Conservation (phyloP, 2,888 invertebrate species). For the Ligdia adustata region DNA sequence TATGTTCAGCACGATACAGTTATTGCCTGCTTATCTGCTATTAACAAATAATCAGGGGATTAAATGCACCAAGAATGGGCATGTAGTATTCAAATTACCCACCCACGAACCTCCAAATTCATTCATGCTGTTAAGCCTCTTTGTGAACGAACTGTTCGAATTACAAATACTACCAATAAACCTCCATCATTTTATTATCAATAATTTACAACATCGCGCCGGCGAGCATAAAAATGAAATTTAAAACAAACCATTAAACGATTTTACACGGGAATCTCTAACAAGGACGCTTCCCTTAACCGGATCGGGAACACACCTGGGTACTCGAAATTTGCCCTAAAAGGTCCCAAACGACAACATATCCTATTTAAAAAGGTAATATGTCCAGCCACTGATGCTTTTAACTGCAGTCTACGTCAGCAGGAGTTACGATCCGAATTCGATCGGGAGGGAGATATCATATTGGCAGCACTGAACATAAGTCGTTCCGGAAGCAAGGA, state of each 20-base stretch:
- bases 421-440: slow-evolving; percentile 43
- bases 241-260: slow-evolving; percentile 84
- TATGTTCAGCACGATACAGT: slow-evolving; percentile 16
- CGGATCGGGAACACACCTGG: slow-evolving; percentile 84
- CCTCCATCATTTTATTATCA: slow-evolving; percentile 66
- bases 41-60: slow-evolving; percentile 48
- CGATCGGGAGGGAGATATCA: slow-evolving; percentile 37
- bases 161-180: slow-evolving; percentile 67
- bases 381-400: slow-evolving; percentile 36
- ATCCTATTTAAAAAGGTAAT: slow-evolving; percentile 43
- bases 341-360: slow-evolving; percentile 79
- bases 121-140: slow-evolving; percentile 47
- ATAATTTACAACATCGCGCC: slow-evolving; percentile 72
- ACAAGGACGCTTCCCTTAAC: slow-evolving; percentile 83
- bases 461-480: slow-evolving; percentile 73
- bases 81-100: slow-evolving; percentile 47
- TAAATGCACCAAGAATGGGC: slow-evolving; percentile 36
- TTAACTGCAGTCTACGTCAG: slow-evolving; percentile 36
- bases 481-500: slow-evolving; percentile 81
- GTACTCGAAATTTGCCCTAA: slow-evolving; percentile 80
- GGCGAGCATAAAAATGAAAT: slow-evolving; percentile 78
- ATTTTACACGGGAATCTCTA: slow-evolving; percentile 81
- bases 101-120: slow-evolving; percentile 50
- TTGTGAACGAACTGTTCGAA: slow-evolving; percentile 53
- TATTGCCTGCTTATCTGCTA: slow-evolving; percentile 31